Evolutionary conservation across 2,888 invertebrate species (phyloP), one percentile per base, ranked within the genome.

Genomic region (Aelia acuminata): DNA sequence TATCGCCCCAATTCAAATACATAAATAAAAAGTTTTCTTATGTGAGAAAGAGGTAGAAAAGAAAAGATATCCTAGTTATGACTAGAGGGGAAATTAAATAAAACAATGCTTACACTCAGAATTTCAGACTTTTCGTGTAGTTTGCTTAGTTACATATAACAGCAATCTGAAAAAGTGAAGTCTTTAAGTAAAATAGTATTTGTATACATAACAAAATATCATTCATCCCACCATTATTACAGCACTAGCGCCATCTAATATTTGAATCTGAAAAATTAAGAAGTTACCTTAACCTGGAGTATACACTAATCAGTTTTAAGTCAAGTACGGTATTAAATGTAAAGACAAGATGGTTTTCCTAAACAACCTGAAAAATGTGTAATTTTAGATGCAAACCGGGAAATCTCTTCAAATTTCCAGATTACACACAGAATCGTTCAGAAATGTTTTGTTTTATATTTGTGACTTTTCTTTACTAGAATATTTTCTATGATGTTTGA

Each of bases 191-290:
- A n/a, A n/a, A n/a, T n/a, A n/a, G n/a, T n/a, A n/a, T n/a, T n/a
- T n/a, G n/a, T n/a, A n/a, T n/a, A n/a, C n/a, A n/a, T n/a, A n/a
- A n/a, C n/a, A 31, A 2, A 3, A 26, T 3, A 13, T 85, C 50
- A 49, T n/a, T 20, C 20, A 85, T 31, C 20, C 11, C 8, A 15
- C 8, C n/a, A 26, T 22, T n/a, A 57, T 26, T 57, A 57, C 26
- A 57, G 57, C 57, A 57, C 57, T 57, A 57, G 57, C 57, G 57
- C 57, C 57, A 57, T 57, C 57, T 57, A 13, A 57, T 57, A 57
- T 57, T 57, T 57, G 57, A 57, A 57, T 57, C 57, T 26, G 57
- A 57, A 57, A n/a, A 57, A 57, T 57, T 26, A 57, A 3, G 53
- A 53, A 57, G 57, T 57, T 57, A 26, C 26, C 57, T 57, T 57